Evolutionary conservation across 1,140 invertebrate genomes (phyloP).

Genomic region (Apocrypta bakeri): DNA sequence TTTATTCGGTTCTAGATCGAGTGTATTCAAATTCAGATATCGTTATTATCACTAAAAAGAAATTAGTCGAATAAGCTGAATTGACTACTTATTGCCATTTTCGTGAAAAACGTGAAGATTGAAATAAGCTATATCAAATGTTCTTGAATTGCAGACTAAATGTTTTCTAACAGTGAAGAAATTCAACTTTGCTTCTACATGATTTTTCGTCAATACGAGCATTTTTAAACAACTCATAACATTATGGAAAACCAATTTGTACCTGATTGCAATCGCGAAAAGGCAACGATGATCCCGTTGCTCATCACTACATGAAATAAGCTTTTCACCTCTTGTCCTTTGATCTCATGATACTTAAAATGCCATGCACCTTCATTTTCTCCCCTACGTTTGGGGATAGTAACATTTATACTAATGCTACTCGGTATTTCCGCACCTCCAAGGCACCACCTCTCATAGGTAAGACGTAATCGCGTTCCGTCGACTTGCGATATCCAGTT

Average conservation of each 20-base stretch:
- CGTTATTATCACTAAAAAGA: neutral
- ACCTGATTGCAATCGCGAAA: slow-evolving; percentile 28
- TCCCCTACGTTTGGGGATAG: slow-evolving; percentile 57
- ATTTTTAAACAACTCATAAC: too few species aligned
- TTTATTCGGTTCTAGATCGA: neutral
- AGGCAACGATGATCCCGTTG: slow-evolving; percentile 59
- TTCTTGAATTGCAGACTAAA: too few species aligned
- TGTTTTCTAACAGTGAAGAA: too few species aligned
- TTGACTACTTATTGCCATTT: too few species aligned
- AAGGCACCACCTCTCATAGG: slow-evolving; percentile 70
- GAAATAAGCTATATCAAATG: too few species aligned
- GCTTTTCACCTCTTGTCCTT: slow-evolving; percentile 62
- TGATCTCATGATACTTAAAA: slow-evolving; percentile 53
- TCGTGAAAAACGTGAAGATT: too few species aligned
- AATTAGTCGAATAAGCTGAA: too few species aligned
- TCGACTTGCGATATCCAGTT: slow-evolving; percentile 70
- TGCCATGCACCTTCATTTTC: slow-evolving; percentile 58
- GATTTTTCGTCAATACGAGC: too few species aligned
- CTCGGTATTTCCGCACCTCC: slow-evolving; percentile 16
- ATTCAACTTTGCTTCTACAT: too few species aligned
- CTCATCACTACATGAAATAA: slow-evolving; percentile 60
- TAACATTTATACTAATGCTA: slow-evolving; percentile 63
- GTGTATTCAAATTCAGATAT: neutral
- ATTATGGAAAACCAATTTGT: neutral
- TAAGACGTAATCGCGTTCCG: slow-evolving; percentile 68